phyloP scores from a whole-genome alignment of 2,797 vertebrate genomes.

The Microctenopoma stevenorrisi region DNA sequence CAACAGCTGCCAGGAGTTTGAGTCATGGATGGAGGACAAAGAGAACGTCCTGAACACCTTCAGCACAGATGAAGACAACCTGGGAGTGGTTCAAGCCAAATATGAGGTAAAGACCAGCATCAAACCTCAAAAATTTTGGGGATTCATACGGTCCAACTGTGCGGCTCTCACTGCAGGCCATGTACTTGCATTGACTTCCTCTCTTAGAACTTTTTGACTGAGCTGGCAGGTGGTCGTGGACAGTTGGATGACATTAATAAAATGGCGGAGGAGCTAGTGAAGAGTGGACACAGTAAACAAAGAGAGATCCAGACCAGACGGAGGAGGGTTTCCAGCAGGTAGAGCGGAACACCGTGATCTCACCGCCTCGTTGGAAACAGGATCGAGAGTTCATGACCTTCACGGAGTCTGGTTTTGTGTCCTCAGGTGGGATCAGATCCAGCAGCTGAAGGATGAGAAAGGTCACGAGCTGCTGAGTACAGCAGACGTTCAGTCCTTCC shows the following conservation, averaged over 20 bases:
- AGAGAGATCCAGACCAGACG: slow-evolving; percentile 79
- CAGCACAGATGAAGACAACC: slow-evolving; percentile 78
- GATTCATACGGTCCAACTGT: no score
- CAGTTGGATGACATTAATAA: slow-evolving; percentile 84
- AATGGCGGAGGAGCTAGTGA: slow-evolving; percentile 81
- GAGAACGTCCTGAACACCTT: slow-evolving; percentile 85
- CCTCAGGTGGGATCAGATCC: slow-evolving; percentile 87
- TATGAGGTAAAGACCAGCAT: slow-evolving; percentile 82
- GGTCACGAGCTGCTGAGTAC: slow-evolving; percentile 84
- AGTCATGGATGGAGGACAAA: slow-evolving; percentile 91
- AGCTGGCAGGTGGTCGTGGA: slow-evolving; percentile 86
- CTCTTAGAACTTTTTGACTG: slow-evolving; percentile 85
- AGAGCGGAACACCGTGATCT: background rate
- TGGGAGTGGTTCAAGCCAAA: slow-evolving; percentile 85
- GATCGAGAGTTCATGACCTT: no score
- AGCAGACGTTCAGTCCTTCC: slow-evolving; percentile 83
- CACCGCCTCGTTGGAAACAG: background rate
- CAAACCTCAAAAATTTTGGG: background rate
- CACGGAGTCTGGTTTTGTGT: background rate
- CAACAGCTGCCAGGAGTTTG: slow-evolving; percentile 88
- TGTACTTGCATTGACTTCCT: background rate
- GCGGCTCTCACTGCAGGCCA: no score
- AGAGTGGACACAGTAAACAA: slow-evolving; percentile 78
- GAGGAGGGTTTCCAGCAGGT: slow-evolving; percentile 80
- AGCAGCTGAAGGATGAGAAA: slow-evolving; percentile 88